Evolutionary conservation across 1,140 invertebrate genomes (phyloP), one percentile per base, ranked within the genome.

Genomic region (Drosophila albomicans): DNA sequence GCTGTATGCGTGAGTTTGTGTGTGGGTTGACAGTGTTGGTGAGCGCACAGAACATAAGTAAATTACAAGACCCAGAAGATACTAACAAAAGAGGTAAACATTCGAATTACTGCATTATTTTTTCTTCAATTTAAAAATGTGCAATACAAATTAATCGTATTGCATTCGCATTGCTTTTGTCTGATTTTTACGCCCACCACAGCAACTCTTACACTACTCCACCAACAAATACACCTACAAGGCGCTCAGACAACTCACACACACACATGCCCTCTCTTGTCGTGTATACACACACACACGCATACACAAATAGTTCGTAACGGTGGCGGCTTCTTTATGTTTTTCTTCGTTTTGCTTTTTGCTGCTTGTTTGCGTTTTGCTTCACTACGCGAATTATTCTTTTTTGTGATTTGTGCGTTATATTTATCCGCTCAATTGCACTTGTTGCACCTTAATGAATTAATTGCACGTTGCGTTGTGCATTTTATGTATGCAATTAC

Each of bases 271-370:
- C 62, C 72, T 49, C 72, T 49, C 30, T 62, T 28, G 13, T 46
- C 43, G 13, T 49, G 30, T 65, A 63, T 61, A 52, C 70, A 79
- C 61, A 76, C 75, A 57, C 57, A 78, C 67, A 58, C 82, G 74
- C 68, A 71, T 54, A 72, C 51, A 69, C 54, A 54, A 20, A 43
- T 45, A 63, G 77, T 73, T 61, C 64, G 56, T 68, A 74, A 45
- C 74, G 74, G 81, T 81, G 82, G 82, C 82, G 84, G 84, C 81
- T 88, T 87, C 80, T 87, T 87, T 82, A 77, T 85, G 74, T 85
- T 79, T 69, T 79, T 86, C 75, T 85, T 78, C 68, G 35, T 65
- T 80, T 74, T 77, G 20, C 69, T 45, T 75, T 76, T 81, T 20
- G 61, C 69, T 75, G 61, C 66, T 66, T 65, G 57, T 51, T 75